Percentiles rank a stretch among this genome's conserved stretches.
Conservation (phyloP, 2,888 invertebrate genomes). For the Ectropis crepuscularia region DNA sequence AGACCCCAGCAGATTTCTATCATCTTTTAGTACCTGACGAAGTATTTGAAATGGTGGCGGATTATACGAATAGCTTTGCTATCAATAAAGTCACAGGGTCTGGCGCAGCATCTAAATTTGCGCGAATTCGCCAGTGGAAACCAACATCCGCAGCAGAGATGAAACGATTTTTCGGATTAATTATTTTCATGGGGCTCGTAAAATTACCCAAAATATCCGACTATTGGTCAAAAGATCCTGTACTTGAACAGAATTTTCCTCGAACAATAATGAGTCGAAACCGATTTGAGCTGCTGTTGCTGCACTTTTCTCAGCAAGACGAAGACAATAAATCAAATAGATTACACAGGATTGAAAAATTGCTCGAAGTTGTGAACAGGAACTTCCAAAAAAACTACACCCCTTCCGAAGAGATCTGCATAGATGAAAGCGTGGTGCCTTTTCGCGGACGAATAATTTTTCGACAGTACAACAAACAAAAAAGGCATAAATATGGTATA, state of each 20-base stretch:
- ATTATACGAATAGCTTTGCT: too few species aligned
- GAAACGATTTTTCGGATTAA: too few species aligned
- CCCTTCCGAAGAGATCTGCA: constrained; percentile 12
- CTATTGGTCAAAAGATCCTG: too few species aligned
- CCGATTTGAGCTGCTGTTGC: constrained; percentile 17
- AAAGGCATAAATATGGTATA: constrained; percentile 42
- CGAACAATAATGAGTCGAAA: neutral
- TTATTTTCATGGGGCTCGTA: too few species aligned
- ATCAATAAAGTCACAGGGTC: too few species aligned
- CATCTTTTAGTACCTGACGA: too few species aligned
- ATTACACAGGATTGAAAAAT: neutral
- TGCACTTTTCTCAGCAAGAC: neutral
- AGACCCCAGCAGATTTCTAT: too few species aligned
- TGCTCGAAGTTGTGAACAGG: constrained; percentile 3
- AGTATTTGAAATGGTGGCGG: too few species aligned
- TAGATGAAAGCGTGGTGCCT: constrained; percentile 32
- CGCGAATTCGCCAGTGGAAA: too few species aligned
- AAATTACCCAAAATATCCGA: too few species aligned
- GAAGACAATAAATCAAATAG: constrained; percentile 1
- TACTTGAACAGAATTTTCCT: neutral
- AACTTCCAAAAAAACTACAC: constrained; percentile 1
- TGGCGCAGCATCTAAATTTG: too few species aligned
- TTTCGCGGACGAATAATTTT: constrained; percentile 38
- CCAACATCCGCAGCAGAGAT: too few species aligned
- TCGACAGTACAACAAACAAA: constrained; percentile 36